phyloP scores from a whole-genome alignment of 2,113 vertebrate species.

The Campylomormyrus numenius region DNA sequence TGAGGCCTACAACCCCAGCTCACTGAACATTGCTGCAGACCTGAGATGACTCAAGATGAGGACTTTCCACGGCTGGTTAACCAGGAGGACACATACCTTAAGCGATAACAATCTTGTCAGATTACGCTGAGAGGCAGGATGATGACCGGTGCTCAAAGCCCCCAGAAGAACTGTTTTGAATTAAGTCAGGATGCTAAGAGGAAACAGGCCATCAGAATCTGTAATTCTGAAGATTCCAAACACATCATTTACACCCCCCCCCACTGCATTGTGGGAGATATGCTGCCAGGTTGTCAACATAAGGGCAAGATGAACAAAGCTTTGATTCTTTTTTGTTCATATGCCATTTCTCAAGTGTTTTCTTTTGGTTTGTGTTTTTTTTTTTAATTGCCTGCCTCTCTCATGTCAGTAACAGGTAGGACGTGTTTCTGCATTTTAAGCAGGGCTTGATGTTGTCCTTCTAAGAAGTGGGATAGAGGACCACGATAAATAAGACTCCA shows the following conservation, averaged over 20 bases:
- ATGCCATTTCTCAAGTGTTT: neutral
- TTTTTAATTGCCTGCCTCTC: neutral
- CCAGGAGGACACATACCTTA: neutral
- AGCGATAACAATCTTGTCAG: neutral
- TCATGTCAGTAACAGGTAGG: neutral
- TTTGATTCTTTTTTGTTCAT: neutral
- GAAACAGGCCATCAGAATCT: neutral
- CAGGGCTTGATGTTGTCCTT: neutral
- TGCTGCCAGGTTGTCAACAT: neutral
- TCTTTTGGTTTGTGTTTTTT: neutral
- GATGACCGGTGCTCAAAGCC: neutral
- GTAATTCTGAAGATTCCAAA: neutral
- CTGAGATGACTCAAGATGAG: neutral
- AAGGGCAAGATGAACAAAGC: neutral
- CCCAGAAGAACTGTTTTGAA: neutral
- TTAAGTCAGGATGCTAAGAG: neutral
- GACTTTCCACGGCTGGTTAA: neutral
- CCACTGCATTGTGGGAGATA: constrained; percentile 8
- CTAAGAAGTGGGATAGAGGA: neutral
- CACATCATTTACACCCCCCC: neutral
- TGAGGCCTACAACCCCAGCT: neutral
- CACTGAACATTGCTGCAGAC: neutral
- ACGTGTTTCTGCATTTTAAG: neutral
- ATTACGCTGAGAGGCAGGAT: neutral
- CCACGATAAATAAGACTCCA: neutral